Conservation (phyloP, 2,888 invertebrate species). For the Perithous albicinctus region DNA sequence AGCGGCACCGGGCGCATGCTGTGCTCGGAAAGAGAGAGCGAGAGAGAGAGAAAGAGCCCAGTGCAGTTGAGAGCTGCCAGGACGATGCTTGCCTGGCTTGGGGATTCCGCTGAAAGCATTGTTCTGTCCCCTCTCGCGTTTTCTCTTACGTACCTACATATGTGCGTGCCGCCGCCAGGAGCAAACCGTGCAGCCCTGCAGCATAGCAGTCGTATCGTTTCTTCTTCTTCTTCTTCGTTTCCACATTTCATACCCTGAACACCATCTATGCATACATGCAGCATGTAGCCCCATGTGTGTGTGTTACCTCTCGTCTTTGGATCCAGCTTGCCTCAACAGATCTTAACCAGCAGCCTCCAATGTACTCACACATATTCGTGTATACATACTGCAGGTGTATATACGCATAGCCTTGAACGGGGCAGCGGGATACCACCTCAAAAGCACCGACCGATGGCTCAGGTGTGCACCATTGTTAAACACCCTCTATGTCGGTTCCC, state of each 20-base stretch:
- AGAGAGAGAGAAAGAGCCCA: too few relatives aligned
- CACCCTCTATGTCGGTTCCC: slow-evolving; percentile 63
- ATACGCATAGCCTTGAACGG: slow-evolving; percentile 38
- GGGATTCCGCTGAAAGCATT: slow-evolving; percentile 79
- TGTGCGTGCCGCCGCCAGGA: slow-evolving; percentile 55
- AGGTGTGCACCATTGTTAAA: slow-evolving; percentile 82
- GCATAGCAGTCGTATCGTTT: slow-evolving; percentile 69
- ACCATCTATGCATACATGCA: slow-evolving; percentile 36
- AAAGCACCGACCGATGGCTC: slow-evolving; percentile 79
- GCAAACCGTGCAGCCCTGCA: slow-evolving; percentile 52
- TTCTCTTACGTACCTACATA: slow-evolving; percentile 42
- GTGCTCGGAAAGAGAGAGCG: too few relatives aligned
- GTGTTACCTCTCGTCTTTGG: slow-evolving; percentile 49
- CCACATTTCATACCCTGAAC: slow-evolving; percentile 79
- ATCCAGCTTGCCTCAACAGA: slow-evolving; percentile 43
- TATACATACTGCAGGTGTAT: slow-evolving; percentile 2
- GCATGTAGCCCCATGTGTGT: slow-evolving; percentile 40
- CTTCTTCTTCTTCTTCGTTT: slow-evolving; percentile 67
- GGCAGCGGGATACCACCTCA: slow-evolving; percentile 73
- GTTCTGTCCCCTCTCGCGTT: slow-evolving; percentile 76
- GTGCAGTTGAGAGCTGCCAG: slow-evolving; percentile 46
- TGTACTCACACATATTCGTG: not conserved
- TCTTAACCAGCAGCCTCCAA: slow-evolving; percentile 36
- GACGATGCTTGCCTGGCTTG: slow-evolving; percentile 57
- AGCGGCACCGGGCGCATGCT: slow-evolving; percentile 72